These are phyloP conservation scores for Ploceus nigricollis DNA, from an alignment of 2,113 vertebrate genomes.

Conservation along the genomic window DNA sequence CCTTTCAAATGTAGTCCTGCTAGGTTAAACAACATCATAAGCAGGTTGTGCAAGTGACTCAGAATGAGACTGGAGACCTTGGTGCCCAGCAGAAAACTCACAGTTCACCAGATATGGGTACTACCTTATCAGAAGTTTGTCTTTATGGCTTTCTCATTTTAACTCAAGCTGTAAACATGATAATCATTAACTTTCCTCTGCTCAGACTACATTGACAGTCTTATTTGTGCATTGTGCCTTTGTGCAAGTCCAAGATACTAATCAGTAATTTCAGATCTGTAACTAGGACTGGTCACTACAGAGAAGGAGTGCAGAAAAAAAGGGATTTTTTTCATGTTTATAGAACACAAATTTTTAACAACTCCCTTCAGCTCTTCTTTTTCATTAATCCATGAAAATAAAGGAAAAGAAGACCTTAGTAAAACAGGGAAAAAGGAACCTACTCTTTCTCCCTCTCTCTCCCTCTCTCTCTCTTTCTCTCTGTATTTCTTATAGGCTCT, in stretches of 20 bases:
- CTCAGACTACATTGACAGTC: conserved; percentile 5
- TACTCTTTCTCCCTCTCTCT: background rate
- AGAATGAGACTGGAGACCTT: background rate
- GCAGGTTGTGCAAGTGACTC: background rate
- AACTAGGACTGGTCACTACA: background rate
- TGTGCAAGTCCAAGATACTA: conserved; percentile 1
- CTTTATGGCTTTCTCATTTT: conserved; percentile 57
- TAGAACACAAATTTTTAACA: background rate
- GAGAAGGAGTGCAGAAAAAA: background rate
- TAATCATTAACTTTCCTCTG: conserved; percentile 52
- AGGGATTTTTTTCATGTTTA: background rate
- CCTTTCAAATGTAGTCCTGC: background rate
- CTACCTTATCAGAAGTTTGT: conserved; percentile 34
- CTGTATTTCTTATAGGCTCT: background rate
- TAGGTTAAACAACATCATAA: background rate
- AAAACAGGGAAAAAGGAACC: background rate
- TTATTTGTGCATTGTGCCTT: background rate
- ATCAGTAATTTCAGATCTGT: conserved; percentile 13
- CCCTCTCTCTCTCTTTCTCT: background rate
- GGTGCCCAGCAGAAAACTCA: background rate
- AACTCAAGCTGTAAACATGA: conserved; percentile 50
- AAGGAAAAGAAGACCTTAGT: background rate
- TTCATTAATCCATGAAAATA: background rate
- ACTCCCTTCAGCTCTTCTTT: background rate
- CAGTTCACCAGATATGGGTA: background rate